Conservation (phyloP, 2,797 vertebrate species). For the Gephyroberyx darwinii region DNA sequence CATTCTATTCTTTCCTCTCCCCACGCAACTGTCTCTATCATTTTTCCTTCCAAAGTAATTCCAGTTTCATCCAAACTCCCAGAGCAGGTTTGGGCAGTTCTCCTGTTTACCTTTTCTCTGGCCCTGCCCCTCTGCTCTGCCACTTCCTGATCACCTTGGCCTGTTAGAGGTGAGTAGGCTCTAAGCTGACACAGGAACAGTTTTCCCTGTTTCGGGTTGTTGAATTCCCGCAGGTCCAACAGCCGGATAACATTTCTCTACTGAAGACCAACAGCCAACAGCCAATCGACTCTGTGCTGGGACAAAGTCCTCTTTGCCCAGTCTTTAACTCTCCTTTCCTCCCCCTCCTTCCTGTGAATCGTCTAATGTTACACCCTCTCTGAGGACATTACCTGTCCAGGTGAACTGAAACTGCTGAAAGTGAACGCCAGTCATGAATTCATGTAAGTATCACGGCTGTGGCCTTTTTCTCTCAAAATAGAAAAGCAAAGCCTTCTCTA, state of each 20-base stretch:
- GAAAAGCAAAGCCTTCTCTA: not conserved
- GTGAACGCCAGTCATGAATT: conserved; percentile 43
- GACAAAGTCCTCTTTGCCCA: conserved; percentile 74
- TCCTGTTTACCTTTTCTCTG: conserved; percentile 72
- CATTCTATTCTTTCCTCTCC: not conserved
- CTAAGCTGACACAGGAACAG: conserved; percentile 41
- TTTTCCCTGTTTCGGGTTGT: conserved; percentile 16
- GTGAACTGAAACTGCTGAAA: conserved; percentile 62
- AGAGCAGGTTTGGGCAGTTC: conserved; percentile 80
- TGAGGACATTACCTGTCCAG: conserved; percentile 76
- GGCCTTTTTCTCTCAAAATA: not conserved
- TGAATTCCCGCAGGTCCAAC: conserved; percentile 43
- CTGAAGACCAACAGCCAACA: conserved; percentile 38
- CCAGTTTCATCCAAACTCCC: conserved; percentile 36
- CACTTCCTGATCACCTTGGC: conserved; percentile 80
- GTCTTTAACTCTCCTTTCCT: conserved; percentile 54
- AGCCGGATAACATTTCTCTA: conserved; percentile 54
- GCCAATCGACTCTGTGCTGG: conserved; percentile 30
- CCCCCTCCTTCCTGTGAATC: conserved; percentile 44
- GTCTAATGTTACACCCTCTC: conserved; percentile 72
- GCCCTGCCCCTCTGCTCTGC: conserved; percentile 63
- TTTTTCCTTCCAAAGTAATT: conserved; percentile 17
- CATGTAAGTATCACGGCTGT: conserved; percentile 58
- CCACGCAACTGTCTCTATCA: not conserved
- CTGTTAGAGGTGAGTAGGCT: conserved; percentile 62